phyloP scores from a whole-genome alignment of 2,113 vertebrate genomes.

The Mobula hypostoma region DNA sequence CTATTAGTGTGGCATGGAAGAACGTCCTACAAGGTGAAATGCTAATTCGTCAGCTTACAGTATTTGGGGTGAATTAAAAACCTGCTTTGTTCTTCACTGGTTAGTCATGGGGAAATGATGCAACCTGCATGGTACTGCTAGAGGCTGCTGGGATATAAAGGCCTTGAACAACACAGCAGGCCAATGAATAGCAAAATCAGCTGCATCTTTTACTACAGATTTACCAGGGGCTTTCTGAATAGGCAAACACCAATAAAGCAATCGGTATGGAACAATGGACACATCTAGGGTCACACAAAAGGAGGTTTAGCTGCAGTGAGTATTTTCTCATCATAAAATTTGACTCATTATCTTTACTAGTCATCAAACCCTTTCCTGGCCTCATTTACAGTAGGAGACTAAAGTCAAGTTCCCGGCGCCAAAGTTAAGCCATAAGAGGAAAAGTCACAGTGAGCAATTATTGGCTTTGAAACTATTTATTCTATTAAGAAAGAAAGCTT shows the following conservation, averaged over 20 bases:
- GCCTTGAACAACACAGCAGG: slow-evolving; percentile 33
- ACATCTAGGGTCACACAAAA: slow-evolving; percentile 59
- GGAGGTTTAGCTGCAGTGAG: slow-evolving; percentile 54
- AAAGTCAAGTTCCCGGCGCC: slow-evolving; percentile 13
- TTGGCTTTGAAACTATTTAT: slow-evolving; percentile 34
- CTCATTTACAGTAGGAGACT: slow-evolving; percentile 57
- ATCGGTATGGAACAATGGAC: slow-evolving; percentile 62
- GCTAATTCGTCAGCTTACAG: slow-evolving; percentile 52
- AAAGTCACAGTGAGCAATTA: slow-evolving; percentile 22
- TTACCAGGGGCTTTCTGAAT: slow-evolving; percentile 54
- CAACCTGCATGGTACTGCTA: background rate
- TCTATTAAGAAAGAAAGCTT: slow-evolving; percentile 14
- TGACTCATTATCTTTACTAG: slow-evolving; percentile 62
- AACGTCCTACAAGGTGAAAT: slow-evolving; percentile 49
- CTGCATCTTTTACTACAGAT: slow-evolving; percentile 49
- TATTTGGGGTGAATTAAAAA: slow-evolving; percentile 49
- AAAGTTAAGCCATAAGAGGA: slow-evolving; percentile 25
- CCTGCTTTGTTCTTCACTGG: slow-evolving; percentile 46
- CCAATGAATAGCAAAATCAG: slow-evolving; percentile 45
- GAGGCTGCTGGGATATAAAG: slow-evolving; percentile 3
- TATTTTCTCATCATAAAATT: slow-evolving; percentile 64
- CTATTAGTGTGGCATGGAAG: slow-evolving; percentile 49
- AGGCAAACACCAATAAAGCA: slow-evolving; percentile 71
- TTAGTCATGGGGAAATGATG: slow-evolving; percentile 44
- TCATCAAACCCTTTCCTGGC: slow-evolving; percentile 62